Base-by-base conservation (phyloP, 2,797 vertebrate genomes). In the Anolis apletophallus region DNA sequence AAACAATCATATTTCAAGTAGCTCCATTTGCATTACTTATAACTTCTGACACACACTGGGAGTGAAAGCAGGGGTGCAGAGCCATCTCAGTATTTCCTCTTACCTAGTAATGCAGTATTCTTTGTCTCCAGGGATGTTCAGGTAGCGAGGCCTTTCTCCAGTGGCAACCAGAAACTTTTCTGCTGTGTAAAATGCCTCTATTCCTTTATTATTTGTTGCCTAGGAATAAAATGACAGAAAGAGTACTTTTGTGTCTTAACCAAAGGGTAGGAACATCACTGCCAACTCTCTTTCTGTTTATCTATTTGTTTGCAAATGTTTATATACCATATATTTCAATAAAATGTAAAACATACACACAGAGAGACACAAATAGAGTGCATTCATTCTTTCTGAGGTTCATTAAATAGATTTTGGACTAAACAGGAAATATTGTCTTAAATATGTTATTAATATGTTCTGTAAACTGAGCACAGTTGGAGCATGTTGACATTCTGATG, bases 41-140 rank as follows among this genome's bases (percentile, higher is more conserved):
- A 64, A 61, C 23, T 40, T 13, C n/a, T 52, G 19, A 3, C 29
- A 26, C 40, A 23, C 32, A n/a, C 52, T 34, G 34, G 55, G 68
- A 83, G 14, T 46, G 17, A 12, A 17, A 3, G 36, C 21, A 50
- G 67, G 8, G 40, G n/a, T 64, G 14, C 55, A 26, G 10, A 46
- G n/a, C 40, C 72, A 68, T 71, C 16, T 12, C 10, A 54, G 23
- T 55, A 61, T 79, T 79, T 79, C 50, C 88, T 19, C 61, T 93
- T 89, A 98, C 97, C 98, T 98, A 95, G 96, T 98, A 73, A 97
- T 96, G 92, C 98, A 98, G 92, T 96, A 95, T 50, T 98, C 96
- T 83, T 89, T 96, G 90, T 96, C 97, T 54, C 97, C 98, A 9
- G 96, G 96, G 88, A 98, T 91, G 73, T 90, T 96, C 86, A 94